Evolutionary conservation across 2,888 invertebrate species (phyloP).

Genomic region (Hypomecis atomaria): DNA sequence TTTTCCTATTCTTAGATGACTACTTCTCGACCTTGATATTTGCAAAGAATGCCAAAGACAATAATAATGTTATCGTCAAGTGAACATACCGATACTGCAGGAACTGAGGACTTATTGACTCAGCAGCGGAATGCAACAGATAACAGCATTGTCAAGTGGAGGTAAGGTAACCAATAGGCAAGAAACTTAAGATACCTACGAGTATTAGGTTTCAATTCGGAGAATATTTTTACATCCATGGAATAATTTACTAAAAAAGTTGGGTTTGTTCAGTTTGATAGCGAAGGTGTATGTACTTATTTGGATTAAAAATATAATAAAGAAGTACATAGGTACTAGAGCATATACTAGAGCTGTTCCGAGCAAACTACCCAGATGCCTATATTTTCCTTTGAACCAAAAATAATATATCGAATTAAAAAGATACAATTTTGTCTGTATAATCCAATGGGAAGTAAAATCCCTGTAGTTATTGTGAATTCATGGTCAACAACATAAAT

Average conservation of each 20-base stretch:
- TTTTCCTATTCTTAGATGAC: background rate
- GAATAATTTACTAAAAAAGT: background rate
- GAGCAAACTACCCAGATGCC: too few species aligned
- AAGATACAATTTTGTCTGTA: too few species aligned
- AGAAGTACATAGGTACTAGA: too few species aligned
- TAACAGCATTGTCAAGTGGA: constrained; percentile 45
- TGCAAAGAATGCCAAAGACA: constrained; percentile 54
- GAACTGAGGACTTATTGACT: constrained; percentile 52
- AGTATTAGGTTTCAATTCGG: background rate
- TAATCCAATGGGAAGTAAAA: too few species aligned
- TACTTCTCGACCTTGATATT: constrained; percentile 58
- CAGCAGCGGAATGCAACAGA: constrained; percentile 56
- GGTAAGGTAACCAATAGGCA: constrained; percentile 8
- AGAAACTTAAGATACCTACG: background rate
- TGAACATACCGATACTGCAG: constrained; percentile 61
- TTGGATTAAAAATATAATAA: too few species aligned
- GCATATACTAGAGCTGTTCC: too few species aligned
- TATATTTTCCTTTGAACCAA: too few species aligned
- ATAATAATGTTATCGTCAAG: constrained; percentile 57
- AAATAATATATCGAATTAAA: too few species aligned
- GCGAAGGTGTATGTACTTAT: too few species aligned
- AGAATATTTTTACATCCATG: background rate
- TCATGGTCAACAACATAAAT: too few species aligned
- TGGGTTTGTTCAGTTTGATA: too few species aligned
- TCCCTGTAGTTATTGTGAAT: too few species aligned